A percentile compares a stretch with the other conserved stretches of the same genome.
Evolutionary conservation across 2,888 invertebrate genomes (phyloP).

Genomic region (Cantharis nigra): DNA sequence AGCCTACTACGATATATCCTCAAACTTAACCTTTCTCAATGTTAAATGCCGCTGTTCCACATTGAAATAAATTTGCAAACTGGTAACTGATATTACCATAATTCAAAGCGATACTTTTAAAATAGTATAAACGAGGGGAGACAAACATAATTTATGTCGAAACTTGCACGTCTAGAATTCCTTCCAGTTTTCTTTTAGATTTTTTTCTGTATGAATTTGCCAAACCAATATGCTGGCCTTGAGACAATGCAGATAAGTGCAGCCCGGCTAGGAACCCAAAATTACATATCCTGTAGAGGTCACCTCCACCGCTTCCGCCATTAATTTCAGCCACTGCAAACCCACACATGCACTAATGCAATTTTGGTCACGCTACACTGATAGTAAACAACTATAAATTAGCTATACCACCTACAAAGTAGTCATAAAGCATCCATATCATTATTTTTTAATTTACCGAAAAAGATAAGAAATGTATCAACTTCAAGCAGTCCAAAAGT

Average conservation of each 20-base stretch:
- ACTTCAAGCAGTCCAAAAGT: too few relatives aligned
- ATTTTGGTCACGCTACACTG: conserved; percentile 3
- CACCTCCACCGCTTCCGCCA: conserved; percentile 35
- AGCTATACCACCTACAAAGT: not conserved
- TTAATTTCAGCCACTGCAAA: conserved; percentile 21
- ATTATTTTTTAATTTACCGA: not conserved
- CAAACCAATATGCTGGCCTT: conserved; percentile 32
- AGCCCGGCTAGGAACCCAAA: conserved; percentile 23
- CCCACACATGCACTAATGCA: conserved; percentile 11
- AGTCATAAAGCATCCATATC: not conserved
- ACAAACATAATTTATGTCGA: not conserved
- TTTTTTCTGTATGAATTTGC: conserved; percentile 9
- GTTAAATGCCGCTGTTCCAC: conserved; percentile 33
- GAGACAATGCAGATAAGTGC: conserved; percentile 30
- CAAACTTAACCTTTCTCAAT: conserved; percentile 38
- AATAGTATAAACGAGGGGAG: not conserved
- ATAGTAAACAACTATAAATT: not conserved
- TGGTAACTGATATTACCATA: not conserved
- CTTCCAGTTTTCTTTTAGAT: conserved; percentile 2
- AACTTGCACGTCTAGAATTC: not conserved
- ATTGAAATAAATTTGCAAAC: conserved; percentile 10
- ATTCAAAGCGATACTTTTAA: not conserved
- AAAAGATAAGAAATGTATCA: not conserved
- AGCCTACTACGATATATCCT: conserved; percentile 4
- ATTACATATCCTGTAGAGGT: conserved; percentile 28